These are phyloP conservation scores for Tribolium madens DNA, from an alignment of 1,140 invertebrate genomes.

Conservation along the genomic window DNA sequence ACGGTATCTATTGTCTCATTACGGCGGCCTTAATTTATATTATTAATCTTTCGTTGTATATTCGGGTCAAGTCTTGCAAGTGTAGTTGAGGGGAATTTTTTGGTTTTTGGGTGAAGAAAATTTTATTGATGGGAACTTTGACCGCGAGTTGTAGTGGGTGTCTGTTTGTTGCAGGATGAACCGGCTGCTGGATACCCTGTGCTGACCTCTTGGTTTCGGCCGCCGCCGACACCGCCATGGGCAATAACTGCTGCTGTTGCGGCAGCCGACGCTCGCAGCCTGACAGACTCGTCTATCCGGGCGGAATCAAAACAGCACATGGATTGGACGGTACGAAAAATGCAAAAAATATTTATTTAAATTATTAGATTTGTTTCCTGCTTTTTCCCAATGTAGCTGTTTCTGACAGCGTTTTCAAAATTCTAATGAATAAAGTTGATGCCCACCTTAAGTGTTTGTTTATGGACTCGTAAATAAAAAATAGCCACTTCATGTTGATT, in stretches of 20 bases:
- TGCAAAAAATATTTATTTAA: too few species aligned
- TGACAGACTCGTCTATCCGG: slow-evolving; percentile 28
- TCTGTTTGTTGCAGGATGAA: slow-evolving; percentile 41
- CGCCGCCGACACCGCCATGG: slow-evolving; percentile 43
- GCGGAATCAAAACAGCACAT: slow-evolving; percentile 24
- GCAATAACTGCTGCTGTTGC: slow-evolving; percentile 54
- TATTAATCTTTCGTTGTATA: neutral
- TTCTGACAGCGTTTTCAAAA: too few species aligned
- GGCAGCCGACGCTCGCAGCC: slow-evolving; percentile 44
- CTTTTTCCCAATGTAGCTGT: too few species aligned
- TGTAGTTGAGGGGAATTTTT: neutral
- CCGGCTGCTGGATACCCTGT: slow-evolving; percentile 22
- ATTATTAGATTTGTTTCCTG: too few species aligned
- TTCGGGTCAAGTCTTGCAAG: neutral
- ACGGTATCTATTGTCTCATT: neutral
- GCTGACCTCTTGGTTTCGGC: slow-evolving; percentile 39
- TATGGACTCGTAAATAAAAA: too few species aligned
- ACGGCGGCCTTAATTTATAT: neutral
- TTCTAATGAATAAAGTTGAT: too few species aligned
- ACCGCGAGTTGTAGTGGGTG: slow-evolving; percentile 33
- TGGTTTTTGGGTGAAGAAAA: too few species aligned
- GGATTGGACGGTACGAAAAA: slow-evolving; percentile 20
- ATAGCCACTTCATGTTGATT: too few species aligned
- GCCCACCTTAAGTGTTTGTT: too few species aligned
- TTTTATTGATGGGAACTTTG: slow-evolving; percentile 19